Conservation (phyloP, 2,888 invertebrate genomes). For the Hofmannophila pseudospretella region DNA sequence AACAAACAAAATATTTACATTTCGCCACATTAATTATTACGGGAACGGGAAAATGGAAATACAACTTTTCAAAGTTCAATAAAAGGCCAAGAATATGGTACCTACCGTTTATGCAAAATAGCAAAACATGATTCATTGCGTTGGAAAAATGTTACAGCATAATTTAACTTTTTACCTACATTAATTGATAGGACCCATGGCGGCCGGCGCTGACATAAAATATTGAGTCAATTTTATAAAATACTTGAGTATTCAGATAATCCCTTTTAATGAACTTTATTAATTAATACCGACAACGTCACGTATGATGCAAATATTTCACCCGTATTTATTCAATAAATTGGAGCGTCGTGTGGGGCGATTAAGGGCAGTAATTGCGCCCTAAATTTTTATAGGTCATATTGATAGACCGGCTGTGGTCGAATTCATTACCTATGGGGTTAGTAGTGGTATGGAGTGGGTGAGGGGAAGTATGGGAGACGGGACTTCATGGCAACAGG, state of each 20-base stretch:
- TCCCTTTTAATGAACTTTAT: slow-evolving; percentile 10
- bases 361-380: slow-evolving; percentile 32
- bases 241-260: slow-evolving; percentile 5
- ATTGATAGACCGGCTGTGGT: slow-evolving; percentile 55
- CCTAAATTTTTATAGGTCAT: slow-evolving; percentile 69
- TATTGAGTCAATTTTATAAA: slow-evolving; percentile 7
- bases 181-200: slow-evolving; percentile 10
- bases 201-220: slow-evolving; percentile 4
- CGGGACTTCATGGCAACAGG: slow-evolving; percentile 62
- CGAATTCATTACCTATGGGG: slow-evolving; percentile 69
- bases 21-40: slow-evolving; percentile 25
- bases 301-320: slow-evolving; percentile 4
- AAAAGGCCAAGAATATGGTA: slow-evolving; percentile 7
- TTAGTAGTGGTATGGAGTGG: slow-evolving; percentile 30
- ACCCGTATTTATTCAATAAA: slow-evolving; percentile 4
- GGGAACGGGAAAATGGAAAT: slow-evolving; percentile 23
- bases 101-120: slow-evolving; percentile 12
- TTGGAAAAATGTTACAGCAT: not conserved
- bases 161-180: not conserved
- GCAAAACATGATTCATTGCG: slow-evolving; percentile 1
- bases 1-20: slow-evolving; percentile 42
- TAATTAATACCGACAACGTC: slow-evolving; percentile 5
- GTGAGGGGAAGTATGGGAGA: slow-evolving; percentile 31
- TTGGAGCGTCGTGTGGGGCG: slow-evolving; percentile 2
- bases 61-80: slow-evolving; percentile 14